A percentile compares a stretch with the other conserved stretches of the same genome.
Evolutionary conservation across 2,113 vertebrate genomes (phyloP).

Genomic region (Varanus salvator): DNA sequence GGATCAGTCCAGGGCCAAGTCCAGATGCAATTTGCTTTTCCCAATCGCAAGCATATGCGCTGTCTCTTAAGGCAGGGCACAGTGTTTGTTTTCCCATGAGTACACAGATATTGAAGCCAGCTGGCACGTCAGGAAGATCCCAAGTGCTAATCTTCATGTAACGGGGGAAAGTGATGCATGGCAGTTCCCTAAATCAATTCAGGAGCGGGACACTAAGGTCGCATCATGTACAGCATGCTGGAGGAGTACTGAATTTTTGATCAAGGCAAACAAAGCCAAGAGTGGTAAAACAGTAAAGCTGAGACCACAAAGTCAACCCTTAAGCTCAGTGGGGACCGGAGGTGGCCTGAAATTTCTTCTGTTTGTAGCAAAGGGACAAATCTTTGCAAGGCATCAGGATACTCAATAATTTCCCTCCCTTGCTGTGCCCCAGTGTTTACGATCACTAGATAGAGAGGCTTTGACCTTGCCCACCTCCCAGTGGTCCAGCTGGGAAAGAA

Average conservation of each 20-base stretch:
- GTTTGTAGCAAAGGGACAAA: background rate
- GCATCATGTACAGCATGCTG: background rate
- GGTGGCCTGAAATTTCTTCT: background rate
- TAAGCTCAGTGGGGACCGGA: background rate
- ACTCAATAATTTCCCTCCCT: background rate
- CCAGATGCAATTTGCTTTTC: background rate
- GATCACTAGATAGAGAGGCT: too few relatives aligned
- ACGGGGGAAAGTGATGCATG: background rate
- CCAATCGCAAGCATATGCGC: background rate
- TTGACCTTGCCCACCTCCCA: too few relatives aligned
- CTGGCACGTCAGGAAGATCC: slow-evolving; percentile 1
- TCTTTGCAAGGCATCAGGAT: background rate
- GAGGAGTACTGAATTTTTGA: background rate
- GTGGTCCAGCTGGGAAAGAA: too few relatives aligned
- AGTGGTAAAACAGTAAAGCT: background rate
- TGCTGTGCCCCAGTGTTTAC: background rate
- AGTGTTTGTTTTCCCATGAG: slow-evolving; percentile 11
- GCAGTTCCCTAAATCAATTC: background rate
- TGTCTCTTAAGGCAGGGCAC: background rate
- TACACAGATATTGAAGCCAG: background rate
- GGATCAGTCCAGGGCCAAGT: background rate
- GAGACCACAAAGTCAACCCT: background rate
- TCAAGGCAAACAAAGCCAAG: background rate
- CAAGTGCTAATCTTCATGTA: slow-evolving; percentile 6
- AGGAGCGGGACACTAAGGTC: background rate